Conservation (phyloP, 2,113 vertebrate genomes). For the Pelusios castaneus region DNA sequence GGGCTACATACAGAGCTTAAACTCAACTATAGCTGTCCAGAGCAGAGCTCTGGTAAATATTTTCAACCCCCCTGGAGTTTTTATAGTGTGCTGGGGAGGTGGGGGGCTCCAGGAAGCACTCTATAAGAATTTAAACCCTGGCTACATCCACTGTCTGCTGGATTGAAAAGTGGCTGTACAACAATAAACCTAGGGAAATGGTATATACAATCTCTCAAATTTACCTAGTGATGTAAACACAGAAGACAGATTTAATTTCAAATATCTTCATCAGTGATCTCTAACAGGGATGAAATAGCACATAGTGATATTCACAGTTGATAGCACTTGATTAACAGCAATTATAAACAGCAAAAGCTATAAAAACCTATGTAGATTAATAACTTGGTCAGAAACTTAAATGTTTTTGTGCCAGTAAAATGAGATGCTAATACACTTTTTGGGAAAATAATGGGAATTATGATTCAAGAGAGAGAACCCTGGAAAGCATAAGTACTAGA, state of each 20-base stretch:
- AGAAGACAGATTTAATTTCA: not conserved
- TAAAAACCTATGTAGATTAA: not conserved
- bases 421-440: not conserved
- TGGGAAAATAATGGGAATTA: not conserved
- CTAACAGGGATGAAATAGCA: not conserved
- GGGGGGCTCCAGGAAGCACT: too few relatives aligned
- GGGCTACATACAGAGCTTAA: not conserved
- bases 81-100: too few relatives aligned
- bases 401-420: not conserved
- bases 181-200: not conserved
- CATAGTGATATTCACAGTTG: rapidly evolving
- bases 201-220: rapidly evolving
- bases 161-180: rapidly evolving
- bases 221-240: not conserved
- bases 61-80: too few relatives aligned
- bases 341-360: not conserved
- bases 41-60: too few relatives aligned
- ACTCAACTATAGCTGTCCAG: too few relatives aligned
- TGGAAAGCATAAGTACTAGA: not conserved
- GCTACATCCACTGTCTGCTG: not conserved
- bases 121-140: not conserved
- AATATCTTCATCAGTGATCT: not conserved
- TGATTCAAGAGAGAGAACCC: not conserved
- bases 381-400: not conserved
- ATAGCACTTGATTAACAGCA: not conserved